These are phyloP conservation scores for Amphipyra tragopoginis DNA, from an alignment of 2,888 invertebrate species.

Conservation along the genomic window DNA sequence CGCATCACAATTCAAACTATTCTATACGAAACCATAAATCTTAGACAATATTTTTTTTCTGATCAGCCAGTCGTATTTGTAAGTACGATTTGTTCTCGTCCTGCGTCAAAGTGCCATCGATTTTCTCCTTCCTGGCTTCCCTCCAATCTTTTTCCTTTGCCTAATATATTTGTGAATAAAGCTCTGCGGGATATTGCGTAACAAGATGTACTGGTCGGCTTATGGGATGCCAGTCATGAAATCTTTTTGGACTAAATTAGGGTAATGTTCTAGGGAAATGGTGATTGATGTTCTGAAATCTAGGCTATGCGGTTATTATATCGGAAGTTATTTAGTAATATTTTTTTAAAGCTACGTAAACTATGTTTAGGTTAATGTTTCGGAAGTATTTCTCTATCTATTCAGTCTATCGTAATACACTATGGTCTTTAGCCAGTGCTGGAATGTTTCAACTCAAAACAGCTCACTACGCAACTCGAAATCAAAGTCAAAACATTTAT, in stretches of 20 bases:
- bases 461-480: too few species aligned
- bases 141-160: slow-evolving; percentile 81
- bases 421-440: too few species aligned
- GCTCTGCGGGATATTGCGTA: slow-evolving; percentile 69
- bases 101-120: slow-evolving; percentile 77
- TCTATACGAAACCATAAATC: slow-evolving; percentile 54
- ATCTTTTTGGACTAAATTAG: slow-evolving; percentile 33
- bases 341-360: background rate
- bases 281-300: slow-evolving; percentile 40
- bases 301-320: slow-evolving; percentile 15
- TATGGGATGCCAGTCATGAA: slow-evolving; percentile 53
- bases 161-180: slow-evolving; percentile 82
- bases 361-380: too few species aligned
- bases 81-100: slow-evolving; percentile 62
- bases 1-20: slow-evolving; percentile 39
- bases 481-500: too few species aligned
- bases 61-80: slow-evolving; percentile 56
- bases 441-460: too few species aligned
- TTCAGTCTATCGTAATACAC: too few species aligned
- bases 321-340: slow-evolving; percentile 21
- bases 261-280: slow-evolving; percentile 32
- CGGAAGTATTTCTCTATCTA: too few species aligned
- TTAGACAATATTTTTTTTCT: slow-evolving; percentile 56
- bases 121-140: slow-evolving; percentile 79
- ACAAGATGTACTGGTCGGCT: slow-evolving; percentile 60